Evolutionary conservation across 2,888 invertebrate genomes (phyloP).

Genomic region (Phengaris alcon): DNA sequence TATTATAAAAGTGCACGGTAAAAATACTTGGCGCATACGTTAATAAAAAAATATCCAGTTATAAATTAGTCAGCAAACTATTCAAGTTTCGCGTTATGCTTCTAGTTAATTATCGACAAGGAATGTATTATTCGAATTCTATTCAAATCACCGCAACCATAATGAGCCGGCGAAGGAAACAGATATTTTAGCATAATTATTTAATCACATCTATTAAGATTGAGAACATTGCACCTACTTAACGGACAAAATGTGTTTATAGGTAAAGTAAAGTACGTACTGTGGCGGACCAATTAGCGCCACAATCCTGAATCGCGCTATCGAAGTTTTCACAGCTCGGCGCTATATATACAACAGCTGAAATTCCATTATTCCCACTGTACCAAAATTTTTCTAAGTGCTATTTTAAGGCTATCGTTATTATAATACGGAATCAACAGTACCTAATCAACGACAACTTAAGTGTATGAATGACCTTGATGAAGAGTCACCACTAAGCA

Average conservation of each 20-base stretch:
- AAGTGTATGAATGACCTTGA: too few relatives aligned
- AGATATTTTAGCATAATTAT: slow-evolving; percentile 36
- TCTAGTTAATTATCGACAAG: slow-evolving; percentile 30
- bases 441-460: too few relatives aligned
- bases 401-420: too few relatives aligned
- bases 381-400: too few relatives aligned
- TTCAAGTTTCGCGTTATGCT: slow-evolving; percentile 25
- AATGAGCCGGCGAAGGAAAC: slow-evolving; percentile 35
- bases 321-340: too few relatives aligned
- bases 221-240: slow-evolving; percentile 25
- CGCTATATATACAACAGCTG: too few relatives aligned
- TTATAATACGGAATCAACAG: too few relatives aligned
- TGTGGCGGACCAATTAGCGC: too few relatives aligned
- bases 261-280: background rate
- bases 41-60: slow-evolving; percentile 22
- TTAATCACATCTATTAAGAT: slow-evolving; percentile 35
- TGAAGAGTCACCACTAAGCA: too few relatives aligned
- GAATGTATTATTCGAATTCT: slow-evolving; percentile 36
- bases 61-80: slow-evolving; percentile 26
- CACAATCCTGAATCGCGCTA: too few relatives aligned
- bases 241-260: slow-evolving; percentile 28
- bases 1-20: background rate
- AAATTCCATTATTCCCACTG: too few relatives aligned
- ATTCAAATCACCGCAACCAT: slow-evolving; percentile 39
- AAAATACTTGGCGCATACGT: background rate